These are phyloP conservation scores for Odontesthes bonariensis DNA, from an alignment of 2,113 vertebrate genomes.

Conservation along the genomic window DNA sequence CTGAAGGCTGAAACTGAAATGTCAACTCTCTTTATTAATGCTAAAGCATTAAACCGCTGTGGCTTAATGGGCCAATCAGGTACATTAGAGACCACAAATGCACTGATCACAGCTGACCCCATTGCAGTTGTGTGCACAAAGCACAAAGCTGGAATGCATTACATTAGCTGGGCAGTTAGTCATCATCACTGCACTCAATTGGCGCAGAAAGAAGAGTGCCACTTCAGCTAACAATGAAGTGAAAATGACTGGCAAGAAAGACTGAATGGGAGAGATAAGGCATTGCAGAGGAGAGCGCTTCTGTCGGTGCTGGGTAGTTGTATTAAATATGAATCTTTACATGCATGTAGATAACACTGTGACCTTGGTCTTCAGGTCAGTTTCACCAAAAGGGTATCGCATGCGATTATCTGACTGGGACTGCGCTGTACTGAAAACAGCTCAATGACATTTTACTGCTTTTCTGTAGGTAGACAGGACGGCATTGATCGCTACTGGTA, in stretches of 20 bases:
- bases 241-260: slow-evolving; percentile 33
- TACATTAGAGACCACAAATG: slow-evolving; percentile 67
- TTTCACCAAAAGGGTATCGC: slow-evolving; percentile 63
- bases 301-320: neutral
- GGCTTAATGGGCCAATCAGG: slow-evolving; percentile 64
- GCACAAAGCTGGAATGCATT: slow-evolving; percentile 36
- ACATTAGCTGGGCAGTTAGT: slow-evolving; percentile 61
- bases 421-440: slow-evolving; percentile 62
- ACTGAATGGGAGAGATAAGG: neutral
- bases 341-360: slow-evolving; percentile 42
- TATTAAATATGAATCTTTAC: slow-evolving; percentile 18
- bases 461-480: slow-evolving; percentile 44
- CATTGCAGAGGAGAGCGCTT: neutral
- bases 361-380: slow-evolving; percentile 74
- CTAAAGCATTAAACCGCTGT: slow-evolving; percentile 39
- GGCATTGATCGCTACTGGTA: slow-evolving; percentile 65
- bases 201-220: slow-evolving; percentile 30
- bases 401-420: slow-evolving; percentile 66
- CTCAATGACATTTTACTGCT: slow-evolving; percentile 66
- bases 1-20: slow-evolving; percentile 51
- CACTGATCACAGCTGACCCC: slow-evolving; percentile 63
- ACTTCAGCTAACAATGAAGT: slow-evolving; percentile 46
- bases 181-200: slow-evolving; percentile 60
- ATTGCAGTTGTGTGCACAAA: slow-evolving; percentile 29
- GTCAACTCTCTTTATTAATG: slow-evolving; percentile 58